Evolutionary conservation across 2,888 invertebrate genomes (phyloP).

Genomic region (Acanthosoma haemorrhoidale): DNA sequence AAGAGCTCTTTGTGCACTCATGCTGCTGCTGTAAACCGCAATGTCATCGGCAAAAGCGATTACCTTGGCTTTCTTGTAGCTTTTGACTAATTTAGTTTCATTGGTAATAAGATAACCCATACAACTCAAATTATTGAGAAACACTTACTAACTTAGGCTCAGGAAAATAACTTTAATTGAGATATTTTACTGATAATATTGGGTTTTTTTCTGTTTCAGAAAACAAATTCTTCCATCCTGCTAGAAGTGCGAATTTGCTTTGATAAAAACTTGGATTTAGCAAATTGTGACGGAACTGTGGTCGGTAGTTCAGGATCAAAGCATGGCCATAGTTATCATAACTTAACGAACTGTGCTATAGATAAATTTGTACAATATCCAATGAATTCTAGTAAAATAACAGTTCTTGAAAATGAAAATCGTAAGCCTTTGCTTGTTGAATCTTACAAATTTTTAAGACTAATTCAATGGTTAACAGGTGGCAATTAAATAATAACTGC

Average conservation of each 20-base stretch:
- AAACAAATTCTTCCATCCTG: slow-evolving; percentile 51
- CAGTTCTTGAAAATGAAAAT: background rate
- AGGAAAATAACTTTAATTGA: no score
- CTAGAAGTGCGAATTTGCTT: slow-evolving; percentile 70
- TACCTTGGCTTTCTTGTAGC: no score
- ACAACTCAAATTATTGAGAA: no score
- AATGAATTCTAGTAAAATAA: background rate
- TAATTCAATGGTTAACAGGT: background rate
- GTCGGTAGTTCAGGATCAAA: background rate
- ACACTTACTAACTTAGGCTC: no score
- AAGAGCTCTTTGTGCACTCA: no score
- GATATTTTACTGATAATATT: no score
- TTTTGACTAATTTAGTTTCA: no score
- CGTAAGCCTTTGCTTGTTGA: background rate
- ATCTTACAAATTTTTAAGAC: background rate
- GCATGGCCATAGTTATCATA: slow-evolving; percentile 3
- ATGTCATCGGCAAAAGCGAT: no score
- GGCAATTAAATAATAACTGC: background rate
- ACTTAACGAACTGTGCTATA: slow-evolving; percentile 30
- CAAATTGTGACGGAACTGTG: slow-evolving; percentile 57
- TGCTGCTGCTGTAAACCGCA: no score
- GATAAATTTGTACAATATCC: slow-evolving; percentile 30
- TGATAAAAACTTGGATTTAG: slow-evolving; percentile 57
- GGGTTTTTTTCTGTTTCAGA: slow-evolving; percentile 38
- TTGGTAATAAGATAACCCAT: no score